Conservation (phyloP, 2,888 invertebrate genomes). For the Melanotus villosus region DNA sequence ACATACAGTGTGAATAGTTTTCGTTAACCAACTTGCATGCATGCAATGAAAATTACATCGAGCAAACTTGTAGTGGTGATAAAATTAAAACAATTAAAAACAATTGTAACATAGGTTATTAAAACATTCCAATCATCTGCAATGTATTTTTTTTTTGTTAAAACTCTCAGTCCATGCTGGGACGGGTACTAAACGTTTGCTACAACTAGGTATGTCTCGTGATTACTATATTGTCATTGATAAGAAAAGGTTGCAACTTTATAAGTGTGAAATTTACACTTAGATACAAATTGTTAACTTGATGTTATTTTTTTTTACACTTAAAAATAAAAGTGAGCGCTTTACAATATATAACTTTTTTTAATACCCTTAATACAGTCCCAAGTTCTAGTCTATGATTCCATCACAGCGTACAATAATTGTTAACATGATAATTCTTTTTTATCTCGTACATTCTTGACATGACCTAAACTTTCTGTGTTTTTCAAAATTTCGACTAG, state of each 20-base stretch:
- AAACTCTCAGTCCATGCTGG: slow-evolving; percentile 1
- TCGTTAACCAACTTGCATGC: too few species aligned
- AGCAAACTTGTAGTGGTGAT: not conserved
- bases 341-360: slow-evolving; percentile 7
- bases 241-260: not conserved
- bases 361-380: slow-evolving; percentile 40
- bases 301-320: slow-evolving; percentile 9
- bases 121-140: not conserved
- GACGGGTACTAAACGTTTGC: slow-evolving; percentile 8
- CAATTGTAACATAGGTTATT: too few species aligned
- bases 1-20: too few species aligned
- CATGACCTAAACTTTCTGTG: too few species aligned
- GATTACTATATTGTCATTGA: slow-evolving; percentile 15
- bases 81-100: not conserved
- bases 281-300: slow-evolving; percentile 15
- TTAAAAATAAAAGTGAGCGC: slow-evolving; percentile 35
- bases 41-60: not conserved
- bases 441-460: too few species aligned
- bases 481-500: slow-evolving; percentile 20
- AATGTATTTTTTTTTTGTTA: too few species aligned
- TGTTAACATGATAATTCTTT: not conserved
- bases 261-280: not conserved
- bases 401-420: slow-evolving; percentile 38
- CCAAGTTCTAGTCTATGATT: slow-evolving; percentile 31
- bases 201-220: too few species aligned